Conservation (phyloP, 2,797 vertebrate species). For the Pangasius larnaudii region DNA sequence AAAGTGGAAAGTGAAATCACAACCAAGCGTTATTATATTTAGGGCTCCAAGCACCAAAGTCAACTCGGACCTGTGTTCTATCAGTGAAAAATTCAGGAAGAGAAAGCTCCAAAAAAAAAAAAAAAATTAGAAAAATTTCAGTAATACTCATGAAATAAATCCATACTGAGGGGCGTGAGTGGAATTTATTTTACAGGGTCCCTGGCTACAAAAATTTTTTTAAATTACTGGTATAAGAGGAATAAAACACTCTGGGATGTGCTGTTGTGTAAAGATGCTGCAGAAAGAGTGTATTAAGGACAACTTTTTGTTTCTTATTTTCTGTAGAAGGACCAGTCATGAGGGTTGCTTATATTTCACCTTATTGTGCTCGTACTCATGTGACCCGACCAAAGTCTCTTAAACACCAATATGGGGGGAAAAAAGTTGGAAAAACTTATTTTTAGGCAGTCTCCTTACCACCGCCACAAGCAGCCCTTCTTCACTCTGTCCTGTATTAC, state of each 20-base stretch:
- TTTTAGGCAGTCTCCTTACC: not conserved
- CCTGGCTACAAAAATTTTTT: too few species aligned
- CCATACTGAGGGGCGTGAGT: not conserved
- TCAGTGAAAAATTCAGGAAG: not conserved
- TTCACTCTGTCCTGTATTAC: slow-evolving; percentile 10
- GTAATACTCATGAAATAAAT: not conserved
- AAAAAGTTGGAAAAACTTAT: not conserved
- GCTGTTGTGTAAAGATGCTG: not conserved
- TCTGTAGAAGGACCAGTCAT: not conserved
- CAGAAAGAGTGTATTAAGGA: not conserved
- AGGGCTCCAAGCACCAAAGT: not conserved
- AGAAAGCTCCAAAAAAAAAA: not conserved
- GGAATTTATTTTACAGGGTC: not conserved
- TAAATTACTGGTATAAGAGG: not conserved
- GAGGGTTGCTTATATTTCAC: not conserved
- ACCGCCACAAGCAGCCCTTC: not conserved
- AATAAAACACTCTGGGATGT: not conserved
- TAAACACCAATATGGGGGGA: not conserved
- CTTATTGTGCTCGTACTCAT: not conserved
- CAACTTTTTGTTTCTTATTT: not conserved
- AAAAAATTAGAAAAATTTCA: not conserved
- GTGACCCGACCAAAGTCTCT: not conserved
- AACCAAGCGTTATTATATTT: not conserved
- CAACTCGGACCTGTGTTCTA: not conserved
- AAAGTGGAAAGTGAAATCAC: not conserved